A percentile compares a stretch with the other conserved stretches of the same genome.
These are phyloP conservation scores for Pimpla rufipes DNA, from an alignment of 2,888 invertebrate genomes.

Conservation along the genomic window DNA sequence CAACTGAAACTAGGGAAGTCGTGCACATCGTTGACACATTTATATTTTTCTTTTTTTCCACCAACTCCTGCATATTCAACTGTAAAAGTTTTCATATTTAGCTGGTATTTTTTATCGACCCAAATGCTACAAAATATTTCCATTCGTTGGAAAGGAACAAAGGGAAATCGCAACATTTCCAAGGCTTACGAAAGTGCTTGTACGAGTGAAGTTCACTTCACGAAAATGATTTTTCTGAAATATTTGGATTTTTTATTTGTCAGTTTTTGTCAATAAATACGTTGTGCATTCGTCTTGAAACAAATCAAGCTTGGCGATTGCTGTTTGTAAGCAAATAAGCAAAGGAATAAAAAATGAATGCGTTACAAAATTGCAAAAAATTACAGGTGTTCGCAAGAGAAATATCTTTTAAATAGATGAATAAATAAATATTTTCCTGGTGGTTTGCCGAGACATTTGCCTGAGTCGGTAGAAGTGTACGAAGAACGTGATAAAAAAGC, in stretches of 20 bases:
- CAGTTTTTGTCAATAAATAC: neutral
- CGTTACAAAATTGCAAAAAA: neutral
- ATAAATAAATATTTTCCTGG: neutral
- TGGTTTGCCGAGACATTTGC: neutral
- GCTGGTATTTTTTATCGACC: neutral
- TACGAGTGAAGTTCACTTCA: neutral
- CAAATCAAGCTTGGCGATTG: too few relatives aligned
- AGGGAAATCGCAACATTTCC: neutral
- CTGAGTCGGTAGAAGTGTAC: slow-evolving; percentile 6
- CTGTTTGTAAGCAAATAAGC: neutral
- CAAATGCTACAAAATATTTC: neutral
- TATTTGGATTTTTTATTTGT: neutral
- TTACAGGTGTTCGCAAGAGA: neutral
- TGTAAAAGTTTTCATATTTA: neutral
- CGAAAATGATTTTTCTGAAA: neutral
- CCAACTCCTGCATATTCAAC: neutral
- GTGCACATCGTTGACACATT: neutral
- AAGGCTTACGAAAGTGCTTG: neutral
- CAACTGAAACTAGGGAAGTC: neutral
- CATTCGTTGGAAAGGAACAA: neutral
- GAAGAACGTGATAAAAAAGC: slow-evolving; percentile 30
- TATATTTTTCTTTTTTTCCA: neutral
- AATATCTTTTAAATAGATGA: neutral
- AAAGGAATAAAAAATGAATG: neutral
- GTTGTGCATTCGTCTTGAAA: neutral